A percentile compares a stretch with the other conserved stretches of the same genome.
Conservation (phyloP, 1,140 invertebrate genomes). For the Pogonomyrmex californicus region DNA sequence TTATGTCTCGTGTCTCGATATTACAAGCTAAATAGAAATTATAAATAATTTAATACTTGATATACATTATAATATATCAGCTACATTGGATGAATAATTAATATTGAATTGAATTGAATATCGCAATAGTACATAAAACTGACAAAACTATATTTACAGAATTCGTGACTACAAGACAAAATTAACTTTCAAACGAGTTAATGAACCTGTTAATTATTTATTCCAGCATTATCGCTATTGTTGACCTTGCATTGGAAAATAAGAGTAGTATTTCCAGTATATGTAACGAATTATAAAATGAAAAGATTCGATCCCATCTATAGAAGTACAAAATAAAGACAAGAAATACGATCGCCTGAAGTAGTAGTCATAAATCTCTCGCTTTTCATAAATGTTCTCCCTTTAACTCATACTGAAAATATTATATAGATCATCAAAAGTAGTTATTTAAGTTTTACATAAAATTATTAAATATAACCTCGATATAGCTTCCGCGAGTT, state of each 20-base stretch:
- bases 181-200: background rate
- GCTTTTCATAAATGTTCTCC: background rate
- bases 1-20: background rate
- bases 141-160: background rate
- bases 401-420: background rate
- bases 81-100: background rate
- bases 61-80: background rate
- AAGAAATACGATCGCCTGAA: background rate
- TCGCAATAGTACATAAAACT: background rate
- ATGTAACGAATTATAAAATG: background rate
- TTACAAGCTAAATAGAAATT: constrained; percentile 4
- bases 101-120: constrained; percentile 6
- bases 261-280: background rate
- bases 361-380: constrained; percentile 7
- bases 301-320: background rate
- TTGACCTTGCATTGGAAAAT: constrained; percentile 3
- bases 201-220: background rate
- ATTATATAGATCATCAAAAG: background rate
- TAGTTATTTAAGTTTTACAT: background rate
- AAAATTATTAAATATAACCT: background rate
- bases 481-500: background rate
- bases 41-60: constrained; percentile 22
- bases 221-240: background rate
- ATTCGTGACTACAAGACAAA: background rate
- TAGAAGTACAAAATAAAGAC: background rate